phyloP scores from a whole-genome alignment of 2,797 vertebrate genomes.

The Percopsis omiscomaycus region DNA sequence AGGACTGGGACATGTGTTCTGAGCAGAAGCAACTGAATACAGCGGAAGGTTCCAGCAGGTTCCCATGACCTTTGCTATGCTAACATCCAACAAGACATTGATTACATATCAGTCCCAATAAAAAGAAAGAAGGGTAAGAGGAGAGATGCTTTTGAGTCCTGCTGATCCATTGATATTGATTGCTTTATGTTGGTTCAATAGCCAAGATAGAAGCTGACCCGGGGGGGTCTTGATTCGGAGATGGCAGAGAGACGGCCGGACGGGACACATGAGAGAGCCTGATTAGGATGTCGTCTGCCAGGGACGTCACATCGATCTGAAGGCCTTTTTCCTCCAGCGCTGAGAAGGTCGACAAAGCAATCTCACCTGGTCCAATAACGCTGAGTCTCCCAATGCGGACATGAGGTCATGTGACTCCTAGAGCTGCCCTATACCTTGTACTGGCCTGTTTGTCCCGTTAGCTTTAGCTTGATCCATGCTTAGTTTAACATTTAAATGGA shows the following conservation, averaged over 20 bases:
- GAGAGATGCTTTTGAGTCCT: conserved; percentile 39
- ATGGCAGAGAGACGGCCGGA: conserved; percentile 15
- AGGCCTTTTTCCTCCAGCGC: conserved; percentile 36
- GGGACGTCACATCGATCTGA: conserved; percentile 46
- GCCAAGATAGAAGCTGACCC: conserved; percentile 47
- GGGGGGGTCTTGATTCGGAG: background rate
- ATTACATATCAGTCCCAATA: conserved; percentile 67
- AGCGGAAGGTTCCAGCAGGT: conserved; percentile 36
- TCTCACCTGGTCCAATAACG: too few relatives aligned
- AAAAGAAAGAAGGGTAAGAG: conserved; percentile 44
- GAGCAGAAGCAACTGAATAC: conserved; percentile 19
- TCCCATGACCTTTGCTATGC: conserved; percentile 31
- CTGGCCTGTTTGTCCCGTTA: too few relatives aligned
- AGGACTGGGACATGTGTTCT: background rate
- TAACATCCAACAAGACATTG: conserved; percentile 60
- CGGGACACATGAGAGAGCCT: conserved; percentile 28
- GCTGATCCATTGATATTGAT: conserved; percentile 70
- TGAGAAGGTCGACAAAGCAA: too few relatives aligned
- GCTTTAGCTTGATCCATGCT: too few relatives aligned
- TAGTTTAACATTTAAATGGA: too few relatives aligned
- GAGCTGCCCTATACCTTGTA: too few relatives aligned
- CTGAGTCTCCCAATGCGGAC: too few relatives aligned
- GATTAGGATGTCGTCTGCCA: conserved; percentile 47
- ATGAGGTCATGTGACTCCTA: too few relatives aligned
- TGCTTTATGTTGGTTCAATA: conserved; percentile 63